A percentile compares a stretch with the other conserved stretches of the same genome.
Evolutionary conservation across 2,888 invertebrate species (phyloP).

Genomic region (Seira ritae): DNA sequence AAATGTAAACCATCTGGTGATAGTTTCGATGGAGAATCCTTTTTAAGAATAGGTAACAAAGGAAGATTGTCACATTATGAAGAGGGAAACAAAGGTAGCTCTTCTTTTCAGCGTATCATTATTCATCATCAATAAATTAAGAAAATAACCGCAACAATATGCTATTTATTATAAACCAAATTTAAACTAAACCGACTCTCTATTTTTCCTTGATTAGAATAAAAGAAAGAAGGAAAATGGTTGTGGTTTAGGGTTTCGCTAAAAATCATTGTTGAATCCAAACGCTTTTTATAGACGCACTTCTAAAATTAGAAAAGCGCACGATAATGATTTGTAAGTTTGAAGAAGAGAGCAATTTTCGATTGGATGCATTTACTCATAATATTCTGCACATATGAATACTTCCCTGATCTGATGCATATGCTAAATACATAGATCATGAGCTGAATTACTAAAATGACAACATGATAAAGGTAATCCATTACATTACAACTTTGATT

Average conservation of each 20-base stretch:
- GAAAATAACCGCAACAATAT: constrained; percentile 9
- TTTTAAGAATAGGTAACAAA: background rate
- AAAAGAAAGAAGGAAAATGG: background rate
- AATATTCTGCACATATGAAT: too few species aligned
- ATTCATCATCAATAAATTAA: background rate
- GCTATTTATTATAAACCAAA: background rate
- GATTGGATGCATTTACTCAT: too few species aligned
- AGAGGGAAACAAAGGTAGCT: background rate
- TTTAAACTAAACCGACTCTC: constrained; percentile 16
- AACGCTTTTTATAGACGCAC: too few species aligned
- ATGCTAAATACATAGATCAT: too few species aligned
- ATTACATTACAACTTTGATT: too few species aligned
- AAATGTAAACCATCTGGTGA: too few species aligned
- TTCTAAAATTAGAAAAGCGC: background rate
- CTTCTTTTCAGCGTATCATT: background rate
- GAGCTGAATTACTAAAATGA: too few species aligned
- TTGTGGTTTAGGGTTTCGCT: background rate
- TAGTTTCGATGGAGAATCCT: background rate
- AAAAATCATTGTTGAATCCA: too few species aligned
- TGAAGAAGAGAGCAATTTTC: too few species aligned
- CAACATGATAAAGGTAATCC: too few species aligned
- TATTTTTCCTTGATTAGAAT: constrained; percentile 6
- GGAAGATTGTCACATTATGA: too few species aligned
- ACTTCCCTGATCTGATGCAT: too few species aligned
- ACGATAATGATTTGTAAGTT: background rate